Evolutionary conservation across 2,113 vertebrate species (phyloP).

Genomic region (Sitta europaea): DNA sequence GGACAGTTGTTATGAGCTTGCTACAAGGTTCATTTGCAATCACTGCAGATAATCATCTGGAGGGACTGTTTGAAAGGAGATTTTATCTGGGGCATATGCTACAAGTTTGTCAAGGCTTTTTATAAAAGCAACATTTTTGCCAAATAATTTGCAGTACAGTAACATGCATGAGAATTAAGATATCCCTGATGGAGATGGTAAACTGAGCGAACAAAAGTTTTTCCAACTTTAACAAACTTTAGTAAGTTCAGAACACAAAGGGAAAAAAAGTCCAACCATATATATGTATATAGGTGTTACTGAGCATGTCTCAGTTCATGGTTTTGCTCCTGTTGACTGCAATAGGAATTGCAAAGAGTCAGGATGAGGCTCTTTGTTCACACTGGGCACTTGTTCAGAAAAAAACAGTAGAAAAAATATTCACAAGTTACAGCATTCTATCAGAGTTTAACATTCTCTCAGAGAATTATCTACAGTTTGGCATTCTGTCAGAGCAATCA

Average conservation of each 20-base stretch:
- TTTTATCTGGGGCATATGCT: not conserved
- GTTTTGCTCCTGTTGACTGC: not conserved
- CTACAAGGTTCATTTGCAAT: conserved; percentile 28
- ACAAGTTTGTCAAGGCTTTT: not conserved
- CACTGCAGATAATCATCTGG: conserved; percentile 31
- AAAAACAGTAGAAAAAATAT: not conserved
- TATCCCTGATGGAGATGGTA: not conserved
- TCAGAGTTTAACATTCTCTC: not conserved
- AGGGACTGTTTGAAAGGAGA: not conserved
- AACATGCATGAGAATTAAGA: not conserved
- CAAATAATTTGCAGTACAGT: not conserved
- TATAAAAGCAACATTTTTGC: not conserved
- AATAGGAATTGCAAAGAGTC: not conserved
- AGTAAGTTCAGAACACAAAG: not conserved
- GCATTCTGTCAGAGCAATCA: not conserved
- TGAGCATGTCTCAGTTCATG: not conserved
- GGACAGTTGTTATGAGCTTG: conserved; percentile 32
- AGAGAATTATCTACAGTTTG: not conserved
- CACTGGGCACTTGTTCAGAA: not conserved
- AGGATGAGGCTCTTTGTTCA: not conserved
- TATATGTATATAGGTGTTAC: not conserved
- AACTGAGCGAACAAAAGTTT: not conserved
- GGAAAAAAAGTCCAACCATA: not conserved
- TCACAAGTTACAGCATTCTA: not conserved
- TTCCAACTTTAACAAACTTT: not conserved